Evolutionary conservation across 2,797 vertebrate species (phyloP).

Genomic region (Galagoides demidoff): DNA sequence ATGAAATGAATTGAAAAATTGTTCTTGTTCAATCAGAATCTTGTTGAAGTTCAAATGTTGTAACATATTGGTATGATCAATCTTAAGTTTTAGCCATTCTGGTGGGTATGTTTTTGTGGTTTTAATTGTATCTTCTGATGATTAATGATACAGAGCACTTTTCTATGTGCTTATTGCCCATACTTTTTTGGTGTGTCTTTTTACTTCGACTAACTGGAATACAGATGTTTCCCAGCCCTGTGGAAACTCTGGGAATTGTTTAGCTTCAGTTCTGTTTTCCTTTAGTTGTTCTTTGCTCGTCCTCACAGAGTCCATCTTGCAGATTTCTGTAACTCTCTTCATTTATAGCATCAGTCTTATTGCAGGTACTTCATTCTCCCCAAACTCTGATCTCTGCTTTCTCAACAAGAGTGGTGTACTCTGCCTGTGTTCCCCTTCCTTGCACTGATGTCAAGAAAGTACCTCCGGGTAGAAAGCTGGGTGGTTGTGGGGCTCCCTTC

Average conservation of each 20-base stretch:
- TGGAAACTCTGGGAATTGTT: neutral
- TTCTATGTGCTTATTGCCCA: neutral
- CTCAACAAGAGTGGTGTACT: neutral
- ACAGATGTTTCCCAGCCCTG: neutral
- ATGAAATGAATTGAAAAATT: neutral
- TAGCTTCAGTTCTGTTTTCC: neutral
- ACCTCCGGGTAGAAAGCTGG: neutral
- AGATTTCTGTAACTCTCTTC: neutral
- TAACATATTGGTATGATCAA: neutral
- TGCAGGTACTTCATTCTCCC: neutral
- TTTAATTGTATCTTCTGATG: neutral
- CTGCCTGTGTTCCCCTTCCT: neutral
- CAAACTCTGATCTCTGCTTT: neutral
- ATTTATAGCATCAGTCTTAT: neutral
- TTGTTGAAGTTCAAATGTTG: neutral
- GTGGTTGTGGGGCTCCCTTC: neutral
- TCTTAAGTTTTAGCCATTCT: neutral
- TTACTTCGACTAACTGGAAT: neutral
- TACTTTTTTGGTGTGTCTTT: neutral
- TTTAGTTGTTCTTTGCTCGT: neutral
- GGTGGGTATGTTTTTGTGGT: neutral
- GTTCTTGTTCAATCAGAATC: neutral
- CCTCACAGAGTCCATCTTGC: neutral
- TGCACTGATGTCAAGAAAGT: neutral
- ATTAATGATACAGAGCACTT: neutral